A percentile compares a stretch with the other conserved stretches of the same genome.
Evolutionary conservation across 2,888 invertebrate species (phyloP).

Genomic region (Acronicta alni): DNA sequence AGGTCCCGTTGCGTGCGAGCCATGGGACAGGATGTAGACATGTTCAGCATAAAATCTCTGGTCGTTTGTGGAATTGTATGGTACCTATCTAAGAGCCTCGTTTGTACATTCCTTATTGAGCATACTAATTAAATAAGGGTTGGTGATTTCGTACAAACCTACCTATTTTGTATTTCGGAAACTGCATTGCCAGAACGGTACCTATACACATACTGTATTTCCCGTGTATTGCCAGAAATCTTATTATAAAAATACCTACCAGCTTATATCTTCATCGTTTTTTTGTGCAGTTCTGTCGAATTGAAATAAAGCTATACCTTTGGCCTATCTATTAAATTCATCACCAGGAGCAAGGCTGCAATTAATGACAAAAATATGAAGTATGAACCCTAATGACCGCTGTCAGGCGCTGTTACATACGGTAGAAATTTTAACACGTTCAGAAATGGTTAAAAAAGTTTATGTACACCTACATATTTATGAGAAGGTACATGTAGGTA

Average conservation of each 20-base stretch:
- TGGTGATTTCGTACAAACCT: neutral
- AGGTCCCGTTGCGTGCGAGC: conserved; percentile 46
- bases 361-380: neutral
- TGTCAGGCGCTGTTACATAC: neutral
- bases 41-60: conserved; percentile 49
- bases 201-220: too few relatives aligned
- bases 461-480: too few relatives aligned
- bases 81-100: conserved; percentile 17
- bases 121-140: too few relatives aligned
- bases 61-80: conserved; percentile 44
- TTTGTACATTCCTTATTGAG: conserved; percentile 11
- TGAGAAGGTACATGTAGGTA: too few relatives aligned
- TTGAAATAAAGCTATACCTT: neutral
- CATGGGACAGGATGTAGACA: conserved; percentile 50
- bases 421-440: neutral
- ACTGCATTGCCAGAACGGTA: neutral
- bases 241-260: neutral
- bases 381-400: neutral
- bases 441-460: too few relatives aligned
- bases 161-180: neutral
- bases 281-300: neutral
- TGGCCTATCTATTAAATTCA: neutral
- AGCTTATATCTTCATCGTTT: neutral
- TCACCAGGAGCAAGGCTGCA: too few relatives aligned
- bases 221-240: neutral